Conservation (phyloP, 2,113 vertebrate genomes). For the Podarcis muralis region DNA sequence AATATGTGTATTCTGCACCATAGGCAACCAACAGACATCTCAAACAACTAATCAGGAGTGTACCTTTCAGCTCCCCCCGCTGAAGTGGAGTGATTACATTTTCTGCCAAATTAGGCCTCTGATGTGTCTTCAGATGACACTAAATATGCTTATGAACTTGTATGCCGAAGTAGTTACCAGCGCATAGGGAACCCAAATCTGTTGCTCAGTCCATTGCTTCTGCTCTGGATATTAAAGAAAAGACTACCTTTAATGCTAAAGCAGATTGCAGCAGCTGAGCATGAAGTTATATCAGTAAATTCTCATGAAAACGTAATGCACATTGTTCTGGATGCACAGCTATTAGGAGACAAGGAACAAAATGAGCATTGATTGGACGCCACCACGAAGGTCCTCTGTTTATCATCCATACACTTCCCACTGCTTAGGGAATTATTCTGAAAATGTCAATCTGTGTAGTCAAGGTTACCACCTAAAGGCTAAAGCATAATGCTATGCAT, state of each 20-base stretch:
- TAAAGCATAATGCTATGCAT: not conserved
- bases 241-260: slow-evolving; percentile 26
- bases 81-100: not conserved
- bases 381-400: not conserved
- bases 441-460: not conserved
- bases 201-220: slow-evolving; percentile 35
- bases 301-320: not conserved
- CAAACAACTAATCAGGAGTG: not conserved
- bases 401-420: not conserved
- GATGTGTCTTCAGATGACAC: not conserved
- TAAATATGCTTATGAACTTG: slow-evolving; percentile 21
- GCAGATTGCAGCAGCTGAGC: not conserved
- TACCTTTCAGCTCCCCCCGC: not conserved
- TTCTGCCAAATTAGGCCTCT: slow-evolving; percentile 12
- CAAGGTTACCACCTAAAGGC: not conserved
- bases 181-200: slow-evolving; percentile 23
- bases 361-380: not conserved
- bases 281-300: not conserved
- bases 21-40: not conserved
- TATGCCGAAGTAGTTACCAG: slow-evolving; percentile 18
- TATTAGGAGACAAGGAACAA: not conserved
- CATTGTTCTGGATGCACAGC: not conserved
- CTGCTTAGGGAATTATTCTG: not conserved
- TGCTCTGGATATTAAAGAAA: slow-evolving; percentile 24
- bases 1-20: not conserved